These are phyloP conservation scores for Solenodon paradoxus DNA, from an alignment of 2,113 vertebrate species.

Conservation along the genomic window DNA sequence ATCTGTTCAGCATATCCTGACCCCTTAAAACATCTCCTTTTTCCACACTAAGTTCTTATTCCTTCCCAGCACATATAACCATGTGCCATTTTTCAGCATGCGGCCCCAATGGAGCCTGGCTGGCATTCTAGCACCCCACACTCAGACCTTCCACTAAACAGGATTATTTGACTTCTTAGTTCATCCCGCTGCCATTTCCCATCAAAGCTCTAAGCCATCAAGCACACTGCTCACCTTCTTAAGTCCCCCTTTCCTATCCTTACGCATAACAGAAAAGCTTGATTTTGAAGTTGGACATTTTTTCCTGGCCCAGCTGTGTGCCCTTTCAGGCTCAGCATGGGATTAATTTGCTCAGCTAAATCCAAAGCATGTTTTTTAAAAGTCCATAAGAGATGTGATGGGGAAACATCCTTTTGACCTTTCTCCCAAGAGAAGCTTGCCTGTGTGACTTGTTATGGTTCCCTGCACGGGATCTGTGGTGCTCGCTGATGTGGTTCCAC, in stretches of 20 bases:
- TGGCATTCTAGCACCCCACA: background rate
- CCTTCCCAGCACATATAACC: background rate
- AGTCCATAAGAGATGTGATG: background rate
- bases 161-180: background rate
- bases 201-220: background rate
- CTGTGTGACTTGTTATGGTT: background rate
- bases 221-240: background rate
- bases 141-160: background rate
- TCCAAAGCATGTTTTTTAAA: slow-evolving; percentile 42
- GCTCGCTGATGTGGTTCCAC: background rate
- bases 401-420: background rate
- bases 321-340: slow-evolving; percentile 50
- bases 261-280: background rate
- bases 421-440: slow-evolving; percentile 13
- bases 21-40: background rate
- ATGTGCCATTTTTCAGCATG: background rate
- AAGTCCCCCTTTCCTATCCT: background rate
- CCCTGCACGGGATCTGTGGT: background rate
- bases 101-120: background rate
- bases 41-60: background rate
- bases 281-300: slow-evolving; percentile 27
- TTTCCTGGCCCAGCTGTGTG: background rate
- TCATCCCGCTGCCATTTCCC: background rate
- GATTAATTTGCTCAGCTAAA: slow-evolving; percentile 49
- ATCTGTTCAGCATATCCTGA: background rate